phyloP scores from a whole-genome alignment of 2,113 vertebrate genomes.

The Siniperca chuatsi region DNA sequence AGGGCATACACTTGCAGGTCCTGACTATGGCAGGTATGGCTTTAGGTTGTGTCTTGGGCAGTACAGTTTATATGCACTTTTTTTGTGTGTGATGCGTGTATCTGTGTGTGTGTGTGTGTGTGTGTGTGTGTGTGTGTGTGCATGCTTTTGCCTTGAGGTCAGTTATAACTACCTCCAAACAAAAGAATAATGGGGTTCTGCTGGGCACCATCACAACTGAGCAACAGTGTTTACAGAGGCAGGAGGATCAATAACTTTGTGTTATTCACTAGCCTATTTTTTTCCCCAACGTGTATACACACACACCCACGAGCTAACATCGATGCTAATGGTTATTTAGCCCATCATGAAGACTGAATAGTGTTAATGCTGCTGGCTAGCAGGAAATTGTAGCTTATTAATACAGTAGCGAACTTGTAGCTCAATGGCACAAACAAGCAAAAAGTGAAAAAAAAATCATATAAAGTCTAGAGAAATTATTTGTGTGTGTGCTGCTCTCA shows the following conservation, averaged over 20 bases:
- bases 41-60: background rate
- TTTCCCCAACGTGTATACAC: background rate
- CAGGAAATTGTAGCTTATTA: slow-evolving; percentile 29
- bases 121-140: too few species aligned
- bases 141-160: slow-evolving; percentile 12
- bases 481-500: background rate
- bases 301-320: slow-evolving; percentile 16
- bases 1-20: background rate
- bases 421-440: slow-evolving; percentile 4
- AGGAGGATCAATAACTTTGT: slow-evolving; percentile 44
- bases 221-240: slow-evolving; percentile 42
- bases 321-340: slow-evolving; percentile 17
- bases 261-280: slow-evolving; percentile 26
- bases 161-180: slow-evolving; percentile 37
- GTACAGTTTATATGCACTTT: background rate
- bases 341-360: slow-evolving; percentile 17
- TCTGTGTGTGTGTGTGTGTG: background rate
- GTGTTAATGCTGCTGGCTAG: background rate
- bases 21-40: too few species aligned
- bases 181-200: slow-evolving; percentile 52
- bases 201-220: slow-evolving; percentile 33
- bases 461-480: background rate
- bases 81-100: background rate
- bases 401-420: background rate
- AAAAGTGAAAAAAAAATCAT: background rate